These are phyloP conservation scores for Papilio machaon DNA, from an alignment of 1,140 invertebrate species.

Conservation along the genomic window DNA sequence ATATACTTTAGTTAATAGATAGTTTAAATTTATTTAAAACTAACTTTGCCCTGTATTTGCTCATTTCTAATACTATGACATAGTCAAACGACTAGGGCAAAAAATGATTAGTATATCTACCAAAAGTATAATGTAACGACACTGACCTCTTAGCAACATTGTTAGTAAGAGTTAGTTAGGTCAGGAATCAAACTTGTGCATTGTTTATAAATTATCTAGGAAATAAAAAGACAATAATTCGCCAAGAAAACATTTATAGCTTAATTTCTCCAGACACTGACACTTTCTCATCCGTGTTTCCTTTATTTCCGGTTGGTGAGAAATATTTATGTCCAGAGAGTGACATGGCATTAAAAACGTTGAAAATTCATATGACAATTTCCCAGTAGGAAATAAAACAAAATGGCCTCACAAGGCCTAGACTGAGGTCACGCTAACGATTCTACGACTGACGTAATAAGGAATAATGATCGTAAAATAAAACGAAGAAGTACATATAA, in stretches of 20 bases:
- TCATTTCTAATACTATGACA: too few species aligned
- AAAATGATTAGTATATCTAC: too few species aligned
- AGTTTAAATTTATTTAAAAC: too few species aligned
- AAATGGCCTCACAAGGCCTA: background rate
- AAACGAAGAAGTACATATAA: background rate
- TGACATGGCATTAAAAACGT: background rate
- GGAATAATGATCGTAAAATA: background rate
- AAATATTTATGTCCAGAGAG: background rate
- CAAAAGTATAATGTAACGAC: too few species aligned
- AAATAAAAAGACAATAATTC: background rate
- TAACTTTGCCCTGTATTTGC: too few species aligned
- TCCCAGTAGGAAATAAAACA: constrained; percentile 4
- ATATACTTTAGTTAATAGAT: too few species aligned
- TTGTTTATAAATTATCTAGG: background rate
- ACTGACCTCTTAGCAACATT: too few species aligned
- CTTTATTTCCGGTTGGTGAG: background rate
- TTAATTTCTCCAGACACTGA: background rate
- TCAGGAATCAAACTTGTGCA: background rate
- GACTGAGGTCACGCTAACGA: constrained; percentile 7
- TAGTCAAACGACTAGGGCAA: too few species aligned
- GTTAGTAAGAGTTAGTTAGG: background rate
- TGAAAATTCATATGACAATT: constrained; percentile 15
- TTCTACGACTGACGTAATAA: background rate
- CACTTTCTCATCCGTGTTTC: background rate
- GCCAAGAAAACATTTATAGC: background rate